Base-by-base conservation (phyloP, 2,888 invertebrate species). In the Drosophila merina region DNA sequence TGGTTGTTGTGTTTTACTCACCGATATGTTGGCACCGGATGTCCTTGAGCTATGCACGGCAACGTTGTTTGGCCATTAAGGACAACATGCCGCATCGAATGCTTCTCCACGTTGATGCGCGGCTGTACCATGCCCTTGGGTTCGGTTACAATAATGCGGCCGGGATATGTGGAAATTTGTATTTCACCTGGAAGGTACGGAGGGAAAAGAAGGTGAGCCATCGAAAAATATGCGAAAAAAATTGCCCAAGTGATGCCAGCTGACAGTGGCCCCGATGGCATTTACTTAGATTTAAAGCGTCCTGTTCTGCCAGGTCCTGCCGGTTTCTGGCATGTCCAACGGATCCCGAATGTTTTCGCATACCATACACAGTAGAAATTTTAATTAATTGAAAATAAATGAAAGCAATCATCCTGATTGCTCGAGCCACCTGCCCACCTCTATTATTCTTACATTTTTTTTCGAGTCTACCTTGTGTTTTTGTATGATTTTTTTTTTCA, bases 21-120 rank as follows among this genome's bases (percentile, higher is more conserved):
- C 95, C 95, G 94, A 92, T 96, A 96, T 71, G 94, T 94, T 63
- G 96, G 96, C 67, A 96, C 95, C 4, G 96, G 96, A 93, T 95
- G 95, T 74, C 96, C 96, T 91, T 96, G 96, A 57, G 96, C 96
- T 31, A 95, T 95, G 91, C 96, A 96, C 48, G 96, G 95, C 78
- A 96, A 91, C 77, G 94, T 94, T 80, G 95, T 94, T 90, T 95
- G 95, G 70, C 95, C 95, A 38, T 96, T 96, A 69, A 94, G 93
- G 74, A 93, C 94, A 68, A 94, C 94, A 80, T 95, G 94, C 66
- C 95, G 93, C 77, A 93, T 93, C 83, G 94, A 93, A 89, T 95
- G 95, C 84, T 95, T 94, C 91, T 95, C 95, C 52, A 95, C 94
- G 48, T 94, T 94, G 79, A 95, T 93, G 62, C 96, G 93, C 44